Evolutionary conservation across 2,888 invertebrate species (phyloP), one percentile per base, ranked within the genome.

Genomic region (Eristalis pertinax): DNA sequence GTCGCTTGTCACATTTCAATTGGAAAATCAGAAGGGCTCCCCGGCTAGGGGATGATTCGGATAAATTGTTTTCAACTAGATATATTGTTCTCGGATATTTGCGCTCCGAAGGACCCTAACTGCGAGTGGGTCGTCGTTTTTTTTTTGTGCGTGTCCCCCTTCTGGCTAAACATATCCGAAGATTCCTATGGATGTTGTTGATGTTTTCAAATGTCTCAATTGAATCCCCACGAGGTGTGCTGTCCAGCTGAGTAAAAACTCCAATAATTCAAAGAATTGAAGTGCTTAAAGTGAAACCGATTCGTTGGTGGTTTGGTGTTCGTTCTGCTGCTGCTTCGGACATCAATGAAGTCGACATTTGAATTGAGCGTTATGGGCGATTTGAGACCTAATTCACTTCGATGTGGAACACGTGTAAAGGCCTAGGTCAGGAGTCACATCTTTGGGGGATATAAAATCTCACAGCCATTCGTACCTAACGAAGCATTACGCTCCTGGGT

Each of bases 1-100:
- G 68, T 50, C 26, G 63, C 77, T 77, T 68, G 56, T 78, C 77
- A 64, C 56, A 78, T 78, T 64, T 70, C 77, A 70, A 78, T 78
- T 78, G 69, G 70, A 64, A 78, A 78, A 63, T 78, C 69, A 38
- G 68, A 32, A 68, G 43, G 32, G 58, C n/a, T 60, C 2, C 15
- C 22, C 56, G n/a, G 22, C 15, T n/a, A 19, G 22, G 10, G 56
- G 56, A 56, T 11, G 50, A 8, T 19, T 26, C 15, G 26, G 26
- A 60, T 60, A 60, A 60, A 60, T 60, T 60, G 60, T 60, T 60
- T 60, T 29, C 24, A 60, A 24, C 26, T 60, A 29, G 24, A 60
- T 26, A 60, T 24, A 24, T 26, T 24, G 65, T 24, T 67, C 58
- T 67, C 10, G 58, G 67, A 38, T 75, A 43, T 67, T 67, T 75